Evolutionary conservation across 2,797 vertebrate species (phyloP).

Genomic region (Linurgus olivaceus): DNA sequence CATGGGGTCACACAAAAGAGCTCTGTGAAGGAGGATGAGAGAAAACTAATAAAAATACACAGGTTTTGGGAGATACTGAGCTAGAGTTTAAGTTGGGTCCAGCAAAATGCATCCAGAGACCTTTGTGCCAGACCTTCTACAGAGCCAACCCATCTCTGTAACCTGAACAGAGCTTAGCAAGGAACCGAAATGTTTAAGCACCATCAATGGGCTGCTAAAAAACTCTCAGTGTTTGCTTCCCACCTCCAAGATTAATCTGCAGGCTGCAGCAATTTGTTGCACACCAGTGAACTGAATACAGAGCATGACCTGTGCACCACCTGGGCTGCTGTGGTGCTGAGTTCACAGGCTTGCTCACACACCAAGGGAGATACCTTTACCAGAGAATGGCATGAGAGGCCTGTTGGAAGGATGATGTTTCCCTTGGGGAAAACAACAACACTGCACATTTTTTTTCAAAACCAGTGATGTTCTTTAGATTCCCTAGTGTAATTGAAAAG

Average conservation of each 20-base stretch:
- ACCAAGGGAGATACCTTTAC: neutral
- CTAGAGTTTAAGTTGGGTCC: fast-evolving
- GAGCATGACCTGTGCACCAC: neutral
- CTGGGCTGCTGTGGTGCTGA: neutral
- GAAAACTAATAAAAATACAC: neutral
- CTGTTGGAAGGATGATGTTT: neutral
- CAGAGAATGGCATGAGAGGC: neutral
- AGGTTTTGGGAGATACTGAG: neutral
- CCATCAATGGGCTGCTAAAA: neutral
- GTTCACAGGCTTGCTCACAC: neutral
- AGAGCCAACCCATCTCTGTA: neutral
- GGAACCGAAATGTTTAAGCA: neutral
- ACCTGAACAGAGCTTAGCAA: neutral
- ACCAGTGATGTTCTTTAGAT: neutral
- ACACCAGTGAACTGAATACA: neutral
- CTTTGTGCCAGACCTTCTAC: neutral
- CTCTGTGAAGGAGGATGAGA: neutral
- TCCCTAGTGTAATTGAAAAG: neutral
- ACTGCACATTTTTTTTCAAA: neutral
- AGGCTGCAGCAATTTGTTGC: neutral
- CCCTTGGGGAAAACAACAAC: neutral
- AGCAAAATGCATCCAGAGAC: neutral
- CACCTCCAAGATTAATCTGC: neutral
- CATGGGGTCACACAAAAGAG: neutral
- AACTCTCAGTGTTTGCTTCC: neutral